A percentile compares a stretch with the other conserved stretches of the same genome.
Conservation (phyloP, 2,888 invertebrate genomes). For the Megastigmus dorsalis region DNA sequence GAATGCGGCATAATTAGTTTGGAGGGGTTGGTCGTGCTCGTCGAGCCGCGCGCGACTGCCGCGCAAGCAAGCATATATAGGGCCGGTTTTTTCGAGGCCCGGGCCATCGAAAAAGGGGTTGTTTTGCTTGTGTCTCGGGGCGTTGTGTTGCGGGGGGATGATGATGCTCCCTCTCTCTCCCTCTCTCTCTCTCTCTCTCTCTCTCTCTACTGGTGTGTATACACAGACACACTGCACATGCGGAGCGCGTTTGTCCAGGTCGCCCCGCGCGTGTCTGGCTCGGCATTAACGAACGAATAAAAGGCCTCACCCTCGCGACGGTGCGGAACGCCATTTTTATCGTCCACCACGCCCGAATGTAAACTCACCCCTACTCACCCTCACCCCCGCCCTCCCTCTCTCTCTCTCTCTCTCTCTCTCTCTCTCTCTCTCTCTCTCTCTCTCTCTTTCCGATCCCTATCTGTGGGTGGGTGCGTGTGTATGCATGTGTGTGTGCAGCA, state of each 20-base stretch:
- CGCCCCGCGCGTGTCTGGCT: constrained; percentile 1
- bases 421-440: neutral
- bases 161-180: neutral
- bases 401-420: neutral
- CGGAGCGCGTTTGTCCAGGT: too few relatives aligned
- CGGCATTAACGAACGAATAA: constrained; percentile 65
- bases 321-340: constrained; percentile 70
- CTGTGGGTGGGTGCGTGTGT: too few relatives aligned
- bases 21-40: constrained; percentile 65
- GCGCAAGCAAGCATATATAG: too few relatives aligned
- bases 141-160: neutral
- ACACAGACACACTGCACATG: neutral
- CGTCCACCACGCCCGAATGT: constrained; percentile 69
- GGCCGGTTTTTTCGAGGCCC: constrained; percentile 19
- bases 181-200: neutral
- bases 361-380: constrained; percentile 58
- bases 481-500: too few relatives aligned
- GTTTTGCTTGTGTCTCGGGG: constrained; percentile 28
- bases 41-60: too few relatives aligned
- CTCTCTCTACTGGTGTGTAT: too few relatives aligned
- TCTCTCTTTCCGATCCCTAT: too few relatives aligned
- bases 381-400: constrained; percentile 4
- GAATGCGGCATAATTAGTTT: constrained; percentile 65
- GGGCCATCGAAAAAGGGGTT: constrained; percentile 32
- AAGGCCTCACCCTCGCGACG: constrained; percentile 62